These are phyloP conservation scores for Acropora yongei DNA, from an alignment of 64 coral and sea anemone species.

Conservation along the genomic window DNA sequence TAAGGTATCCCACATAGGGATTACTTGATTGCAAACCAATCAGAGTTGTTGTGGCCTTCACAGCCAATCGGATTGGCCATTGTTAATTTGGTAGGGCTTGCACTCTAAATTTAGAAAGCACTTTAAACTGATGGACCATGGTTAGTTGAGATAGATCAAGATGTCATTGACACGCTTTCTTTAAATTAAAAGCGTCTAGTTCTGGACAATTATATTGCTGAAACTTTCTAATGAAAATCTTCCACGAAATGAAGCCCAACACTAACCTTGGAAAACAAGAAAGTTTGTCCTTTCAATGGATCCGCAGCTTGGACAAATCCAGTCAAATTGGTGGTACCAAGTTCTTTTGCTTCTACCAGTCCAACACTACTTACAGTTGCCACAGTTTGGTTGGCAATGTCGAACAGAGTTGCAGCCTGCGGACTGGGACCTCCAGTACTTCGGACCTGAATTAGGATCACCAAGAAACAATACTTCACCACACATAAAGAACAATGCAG, in stretches of 20 bases:
- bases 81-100: no score
- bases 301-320: constrained; percentile 83
- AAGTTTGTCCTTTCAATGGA: constrained; percentile 76
- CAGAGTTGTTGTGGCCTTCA: no score
- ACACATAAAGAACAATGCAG: neutral
- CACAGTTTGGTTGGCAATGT: constrained; percentile 84
- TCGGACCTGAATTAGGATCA: constrained; percentile 48
- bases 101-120: no score
- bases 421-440: constrained; percentile 95
- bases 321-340: constrained; percentile 88
- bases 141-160: no score
- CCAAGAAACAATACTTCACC: neutral
- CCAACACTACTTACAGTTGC: constrained; percentile 90
- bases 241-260: neutral
- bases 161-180: no score
- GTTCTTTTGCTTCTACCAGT: constrained; percentile 74
- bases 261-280: constrained; percentile 88
- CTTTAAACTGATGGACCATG: no score
- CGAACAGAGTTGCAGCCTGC: constrained; percentile 87
- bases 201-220: no score
- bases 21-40: no score
- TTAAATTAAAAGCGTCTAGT: no score
- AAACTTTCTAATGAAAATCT: neutral
- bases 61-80: no score
- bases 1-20: no score